Evolutionary conservation across 1,140 invertebrate species (phyloP).

Genomic region (Hirudo medicinalis): DNA sequence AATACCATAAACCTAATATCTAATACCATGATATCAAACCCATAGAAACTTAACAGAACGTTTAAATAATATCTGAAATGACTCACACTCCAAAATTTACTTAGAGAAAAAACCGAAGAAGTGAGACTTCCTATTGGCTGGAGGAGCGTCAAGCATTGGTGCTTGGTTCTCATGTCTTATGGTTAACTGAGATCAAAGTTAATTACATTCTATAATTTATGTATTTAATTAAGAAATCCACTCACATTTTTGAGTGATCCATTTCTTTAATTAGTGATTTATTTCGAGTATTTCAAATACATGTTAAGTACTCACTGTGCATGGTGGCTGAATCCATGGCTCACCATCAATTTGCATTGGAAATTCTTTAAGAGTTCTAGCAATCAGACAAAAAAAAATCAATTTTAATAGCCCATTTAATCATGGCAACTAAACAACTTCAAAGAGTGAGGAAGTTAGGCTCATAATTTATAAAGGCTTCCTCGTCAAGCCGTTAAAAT

Average conservation of each 20-base stretch:
- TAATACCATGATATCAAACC: too few species aligned
- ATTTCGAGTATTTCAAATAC: background rate
- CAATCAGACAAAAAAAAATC: constrained; percentile 8
- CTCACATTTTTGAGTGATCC: background rate
- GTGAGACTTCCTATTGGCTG: constrained; percentile 54
- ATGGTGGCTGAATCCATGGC: constrained; percentile 90
- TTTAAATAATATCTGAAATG: too few species aligned
- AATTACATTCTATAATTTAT: background rate
- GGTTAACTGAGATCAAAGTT: constrained; percentile 55
- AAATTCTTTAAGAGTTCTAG: constrained; percentile 70
- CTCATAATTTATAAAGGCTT: too few species aligned
- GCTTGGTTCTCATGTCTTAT: constrained; percentile 95
- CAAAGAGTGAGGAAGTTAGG: too few species aligned
- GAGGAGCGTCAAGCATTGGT: constrained; percentile 86
- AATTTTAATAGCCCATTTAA: too few species aligned
- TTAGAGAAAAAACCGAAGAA: constrained; percentile 19
- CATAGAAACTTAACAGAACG: too few species aligned
- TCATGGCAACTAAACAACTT: too few species aligned
- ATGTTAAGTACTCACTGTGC: constrained; percentile 55
- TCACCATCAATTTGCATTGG: constrained; percentile 97
- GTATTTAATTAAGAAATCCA: background rate
- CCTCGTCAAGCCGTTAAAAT: too few species aligned
- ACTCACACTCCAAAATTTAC: too few species aligned
- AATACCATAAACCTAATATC: too few species aligned
- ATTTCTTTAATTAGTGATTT: background rate